phyloP scores from a whole-genome alignment of 2,797 vertebrate genomes.

The Aulostomus chinensis region DNA sequence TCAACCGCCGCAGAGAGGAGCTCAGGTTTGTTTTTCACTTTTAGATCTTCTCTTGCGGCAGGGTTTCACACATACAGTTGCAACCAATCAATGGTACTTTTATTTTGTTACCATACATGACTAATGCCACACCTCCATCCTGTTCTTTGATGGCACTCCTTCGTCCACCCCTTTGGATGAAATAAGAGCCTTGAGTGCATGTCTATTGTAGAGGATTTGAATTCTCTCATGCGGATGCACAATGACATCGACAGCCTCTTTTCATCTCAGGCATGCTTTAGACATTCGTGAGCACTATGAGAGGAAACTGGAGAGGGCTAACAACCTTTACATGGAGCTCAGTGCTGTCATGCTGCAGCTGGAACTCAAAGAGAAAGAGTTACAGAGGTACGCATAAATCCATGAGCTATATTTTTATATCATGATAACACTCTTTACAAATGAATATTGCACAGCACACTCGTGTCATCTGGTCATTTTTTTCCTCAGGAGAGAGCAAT shows the following conservation, averaged over 20 bases:
- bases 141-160: constrained; percentile 25
- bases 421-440: not conserved
- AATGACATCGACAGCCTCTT: constrained; percentile 55
- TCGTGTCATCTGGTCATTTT: constrained; percentile 1
- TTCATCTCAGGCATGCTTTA: constrained; percentile 87
- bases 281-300: constrained; percentile 98
- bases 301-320: constrained; percentile 94
- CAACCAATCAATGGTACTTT: constrained; percentile 2
- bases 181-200: constrained; percentile 38
- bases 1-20: constrained; percentile 93
- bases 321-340: constrained; percentile 98
- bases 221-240: constrained; percentile 51
- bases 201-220: constrained; percentile 39
- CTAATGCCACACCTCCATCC: constrained; percentile 17
- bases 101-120: not conserved
- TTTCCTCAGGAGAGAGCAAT: constrained; percentile 88
- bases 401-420: constrained; percentile 57
- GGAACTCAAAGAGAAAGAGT: constrained; percentile 95
- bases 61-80: not conserved
- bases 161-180: constrained; percentile 20
- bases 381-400: constrained; percentile 93
- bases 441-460: not conserved
- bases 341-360: constrained; percentile 96
- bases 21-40: constrained; percentile 81
- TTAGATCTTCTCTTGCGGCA: not conserved